Percentiles rank a stretch among this genome's conserved stretches.
Conservation (phyloP, 2,888 invertebrate genomes). For the Gymnosoma rotundatum region DNA sequence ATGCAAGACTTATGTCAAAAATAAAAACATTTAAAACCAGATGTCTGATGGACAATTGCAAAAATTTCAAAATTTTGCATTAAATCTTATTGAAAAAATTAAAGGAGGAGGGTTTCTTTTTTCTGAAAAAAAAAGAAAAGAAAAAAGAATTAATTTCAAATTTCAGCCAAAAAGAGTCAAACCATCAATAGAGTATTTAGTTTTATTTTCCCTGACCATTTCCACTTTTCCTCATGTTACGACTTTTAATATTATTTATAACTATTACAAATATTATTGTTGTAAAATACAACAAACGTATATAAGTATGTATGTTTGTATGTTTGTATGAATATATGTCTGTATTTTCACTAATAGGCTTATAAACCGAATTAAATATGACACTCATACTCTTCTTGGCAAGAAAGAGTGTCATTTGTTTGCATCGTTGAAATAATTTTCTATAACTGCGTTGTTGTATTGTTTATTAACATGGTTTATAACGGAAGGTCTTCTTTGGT, state of each 20-base stretch:
- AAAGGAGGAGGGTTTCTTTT: constrained; percentile 54
- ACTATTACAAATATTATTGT: constrained; percentile 2
- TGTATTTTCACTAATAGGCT: constrained; percentile 50
- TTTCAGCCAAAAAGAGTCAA: constrained; percentile 66
- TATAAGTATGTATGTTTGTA: background rate
- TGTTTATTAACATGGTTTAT: constrained; percentile 56
- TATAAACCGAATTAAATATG: constrained; percentile 79
- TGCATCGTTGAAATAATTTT: constrained; percentile 23
- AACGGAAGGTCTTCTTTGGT: constrained; percentile 27
- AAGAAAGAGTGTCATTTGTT: constrained; percentile 62
- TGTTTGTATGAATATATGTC: background rate
- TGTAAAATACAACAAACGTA: constrained; percentile 64
- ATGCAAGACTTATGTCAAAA: constrained; percentile 38
- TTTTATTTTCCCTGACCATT: constrained; percentile 53
- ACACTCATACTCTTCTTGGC: constrained; percentile 74
- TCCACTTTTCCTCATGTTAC: constrained; percentile 52
- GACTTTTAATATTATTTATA: constrained; percentile 18
- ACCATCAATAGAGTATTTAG: constrained; percentile 35
- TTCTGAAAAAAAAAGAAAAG: background rate
- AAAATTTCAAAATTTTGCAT: constrained; percentile 58
- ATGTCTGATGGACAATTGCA: constrained; percentile 63
- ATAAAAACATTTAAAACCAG: constrained; percentile 51
- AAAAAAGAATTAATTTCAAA: constrained; percentile 42
- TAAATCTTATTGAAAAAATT: constrained; percentile 31
- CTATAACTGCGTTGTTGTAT: background rate